Conservation (phyloP, 1,140 invertebrate species). For the Cotesia glomerata region DNA sequence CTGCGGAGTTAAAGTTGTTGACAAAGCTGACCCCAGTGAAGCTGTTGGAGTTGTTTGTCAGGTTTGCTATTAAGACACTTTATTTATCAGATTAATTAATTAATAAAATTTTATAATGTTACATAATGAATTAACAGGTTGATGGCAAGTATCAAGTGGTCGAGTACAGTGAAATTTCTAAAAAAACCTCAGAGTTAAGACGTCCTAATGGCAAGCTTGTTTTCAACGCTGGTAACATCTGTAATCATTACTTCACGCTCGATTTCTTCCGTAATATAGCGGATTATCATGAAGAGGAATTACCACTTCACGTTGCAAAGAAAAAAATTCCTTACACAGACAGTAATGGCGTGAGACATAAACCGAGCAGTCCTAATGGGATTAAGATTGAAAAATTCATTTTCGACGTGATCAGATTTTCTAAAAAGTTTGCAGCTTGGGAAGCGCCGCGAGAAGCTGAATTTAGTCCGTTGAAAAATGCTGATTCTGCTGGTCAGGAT, state of each 20-base stretch:
- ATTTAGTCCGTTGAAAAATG: constrained; percentile 97
- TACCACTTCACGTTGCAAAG: constrained; percentile 94
- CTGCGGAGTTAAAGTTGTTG: constrained; percentile 95
- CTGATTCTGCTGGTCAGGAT: constrained; percentile 85
- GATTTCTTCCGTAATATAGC: constrained; percentile 80
- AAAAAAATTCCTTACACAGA: constrained; percentile 95
- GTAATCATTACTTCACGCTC: constrained; percentile 95
- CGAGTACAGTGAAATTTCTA: constrained; percentile 96
- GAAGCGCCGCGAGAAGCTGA: constrained; percentile 92
- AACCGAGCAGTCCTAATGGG: constrained; percentile 87
- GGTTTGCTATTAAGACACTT: constrained; percentile 54
- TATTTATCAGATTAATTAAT: neutral
- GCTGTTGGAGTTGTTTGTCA: constrained; percentile 95
- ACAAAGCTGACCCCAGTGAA: constrained; percentile 89
- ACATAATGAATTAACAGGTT: constrained; percentile 54
- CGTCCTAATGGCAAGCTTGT: constrained; percentile 81
- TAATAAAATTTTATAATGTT: neutral
- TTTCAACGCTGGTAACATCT: constrained; percentile 96
- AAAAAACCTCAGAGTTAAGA: constrained; percentile 81
- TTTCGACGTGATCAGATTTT: constrained; percentile 97
- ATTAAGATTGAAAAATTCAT: constrained; percentile 99
- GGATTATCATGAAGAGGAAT: constrained; percentile 69
- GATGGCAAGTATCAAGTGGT: constrained; percentile 91
- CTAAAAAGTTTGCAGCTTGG: constrained; percentile 90
- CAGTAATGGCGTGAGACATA: constrained; percentile 72